Base-by-base conservation (phyloP, 2,888 invertebrate species). In the Ornithoptera alexandrae region DNA sequence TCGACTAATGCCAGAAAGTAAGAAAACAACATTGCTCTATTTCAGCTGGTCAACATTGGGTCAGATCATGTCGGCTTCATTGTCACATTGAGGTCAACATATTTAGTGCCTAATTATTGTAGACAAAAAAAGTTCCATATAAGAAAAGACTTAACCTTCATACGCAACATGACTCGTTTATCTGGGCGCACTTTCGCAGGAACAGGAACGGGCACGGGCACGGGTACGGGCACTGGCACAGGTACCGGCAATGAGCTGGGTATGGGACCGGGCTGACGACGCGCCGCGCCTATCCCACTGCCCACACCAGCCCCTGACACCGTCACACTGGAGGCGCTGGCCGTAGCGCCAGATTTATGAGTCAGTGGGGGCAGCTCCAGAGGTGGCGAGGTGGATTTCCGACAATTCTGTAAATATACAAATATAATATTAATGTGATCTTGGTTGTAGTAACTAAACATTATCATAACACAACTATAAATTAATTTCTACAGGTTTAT, bases 301-400 rank as follows among this genome's bases (percentile, higher is more conserved):
- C 72, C 30, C 64, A 62, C 59, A 69, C 66, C 73, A 50, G 65
- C 66, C 24, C 59, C 70, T 57, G 62, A 42, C 20, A 71, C 69
- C 30, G 72, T 18, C 17, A 18, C 59, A 7, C 22, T 36, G 8
- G 68, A 70, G 39, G 70, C 56, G 64, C 73, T 63, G 36, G 67
- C 60, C 57, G 72, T 73, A 69, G 68, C 76, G 63, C 77, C 77
- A 30, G 77, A 77, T 68, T 78, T 74, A 74, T 72, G 79, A 36
- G 76, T 77, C 4, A 78, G 74, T 20, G 78, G 76, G 94, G 72
- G 94, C 94, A 71, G 89, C 93, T 73, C 91, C 95, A 76, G 74
- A 78, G 86, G 79, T 0, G 90, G 87, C 0, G 87, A 82, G 0
- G 82, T 67, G 0, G 87, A 81, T 63, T 86, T 87, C 61, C 87